Conservation (phyloP, 2,797 vertebrate genomes). For the Enteromius fasciolatus region DNA sequence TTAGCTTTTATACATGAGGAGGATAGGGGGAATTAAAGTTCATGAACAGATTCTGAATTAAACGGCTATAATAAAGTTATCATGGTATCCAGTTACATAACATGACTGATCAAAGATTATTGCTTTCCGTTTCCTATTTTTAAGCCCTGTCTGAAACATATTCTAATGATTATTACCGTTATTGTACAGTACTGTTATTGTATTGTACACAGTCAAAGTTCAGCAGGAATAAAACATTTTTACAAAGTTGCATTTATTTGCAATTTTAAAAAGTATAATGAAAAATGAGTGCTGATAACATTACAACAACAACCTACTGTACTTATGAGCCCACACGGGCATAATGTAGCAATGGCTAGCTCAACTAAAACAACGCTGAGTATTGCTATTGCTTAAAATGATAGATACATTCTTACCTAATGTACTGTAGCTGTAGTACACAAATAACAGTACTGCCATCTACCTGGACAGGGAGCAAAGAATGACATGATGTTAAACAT, state of each 20-base stretch:
- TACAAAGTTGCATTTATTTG: conserved; percentile 3
- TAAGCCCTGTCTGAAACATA: not conserved
- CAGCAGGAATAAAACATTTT: not conserved
- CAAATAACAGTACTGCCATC: conserved; percentile 24
- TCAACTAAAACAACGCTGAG: not conserved
- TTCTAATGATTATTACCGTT: not conserved
- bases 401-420: not conserved
- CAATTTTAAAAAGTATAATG: not conserved
- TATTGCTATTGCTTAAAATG: not conserved
- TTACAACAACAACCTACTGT: not conserved
- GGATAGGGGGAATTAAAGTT: not conserved
- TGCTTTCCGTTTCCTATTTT: not conserved
- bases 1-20: not conserved
- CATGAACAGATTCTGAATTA: conserved; percentile 6
- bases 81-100: not conserved
- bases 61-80: not conserved
- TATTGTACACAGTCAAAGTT: not conserved
- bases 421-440: not conserved
- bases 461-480: not conserved
- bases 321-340: not conserved
- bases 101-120: not conserved
- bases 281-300: not conserved
- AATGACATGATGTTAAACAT: not conserved
- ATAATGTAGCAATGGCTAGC: not conserved
- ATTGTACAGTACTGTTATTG: not conserved